Base-by-base conservation (phyloP, 2,888 invertebrate genomes). In the Rhingia campestris region DNA sequence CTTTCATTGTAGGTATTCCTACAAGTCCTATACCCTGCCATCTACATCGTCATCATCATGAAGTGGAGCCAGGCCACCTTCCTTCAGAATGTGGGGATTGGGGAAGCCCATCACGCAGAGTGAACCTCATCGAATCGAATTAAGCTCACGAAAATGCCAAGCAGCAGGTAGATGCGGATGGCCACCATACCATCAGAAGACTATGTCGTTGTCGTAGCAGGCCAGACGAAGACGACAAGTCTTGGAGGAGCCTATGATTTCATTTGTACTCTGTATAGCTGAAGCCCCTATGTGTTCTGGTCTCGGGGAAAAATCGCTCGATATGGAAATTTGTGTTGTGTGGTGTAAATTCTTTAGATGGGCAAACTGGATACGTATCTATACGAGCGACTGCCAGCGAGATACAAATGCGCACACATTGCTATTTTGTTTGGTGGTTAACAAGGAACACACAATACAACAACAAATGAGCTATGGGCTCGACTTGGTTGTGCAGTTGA, bases 281-380 rank as follows among this genome's bases (percentile, higher is more conserved):
- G 37, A 54, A 47, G 73, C 79, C 77, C 82, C 79, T 67, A 82
- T 82, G 33, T 9, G 22, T 22, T 22, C 49, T 10, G 51, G 43
- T 51, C 37, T 47, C 7, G 66, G 67, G 73, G 51, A 56, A 69
- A 79, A 73, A 73, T 64, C 39, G 58, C 80, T 84, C 84, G 84
- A 80, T 84, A 84, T 84, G 80, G 80, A 84, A 74, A 84, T 84
- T 80, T 84, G 64, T 80, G 84, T 80, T 79, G 59, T 75, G 74
- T 80, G 80, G 80, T 80, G 84, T 80, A 84, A 84, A 84, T 84
- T 80, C 80, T 70, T 74, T 59, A 80, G 84, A 80, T 84, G 74
- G 80, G 51, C 74, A 84, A 84, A 74, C 84, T 80, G 80, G 84
- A 84, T 74, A 66, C 45, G 22, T 33, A 30, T 51, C 45, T 45